These are phyloP conservation scores for Xestia rhomboidea DNA, from an alignment of 2,888 invertebrate genomes.

Conservation along the genomic window DNA sequence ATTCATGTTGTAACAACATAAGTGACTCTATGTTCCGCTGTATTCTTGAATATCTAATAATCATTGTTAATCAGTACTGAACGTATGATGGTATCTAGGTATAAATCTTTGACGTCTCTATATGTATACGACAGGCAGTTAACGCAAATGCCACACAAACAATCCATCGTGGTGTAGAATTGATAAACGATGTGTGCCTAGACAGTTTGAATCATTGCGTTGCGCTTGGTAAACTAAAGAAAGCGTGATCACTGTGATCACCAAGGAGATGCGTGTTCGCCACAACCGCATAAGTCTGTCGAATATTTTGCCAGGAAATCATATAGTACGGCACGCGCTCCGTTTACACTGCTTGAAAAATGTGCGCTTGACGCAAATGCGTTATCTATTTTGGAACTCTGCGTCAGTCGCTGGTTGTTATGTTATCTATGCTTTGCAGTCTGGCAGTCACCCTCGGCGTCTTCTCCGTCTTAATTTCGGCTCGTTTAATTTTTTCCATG, in stretches of 20 bases:
- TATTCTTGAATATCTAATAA: conserved; percentile 31
- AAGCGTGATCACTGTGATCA: conserved; percentile 79
- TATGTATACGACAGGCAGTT: conserved; percentile 44
- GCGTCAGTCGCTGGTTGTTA: conserved; percentile 87
- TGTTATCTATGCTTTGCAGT: conserved; percentile 87
- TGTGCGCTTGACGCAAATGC: conserved; percentile 90
- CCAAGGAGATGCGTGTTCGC: conserved; percentile 78
- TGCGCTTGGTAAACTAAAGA: conserved; percentile 78
- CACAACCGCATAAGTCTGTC: conserved; percentile 72
- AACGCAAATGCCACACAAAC: conserved; percentile 53
- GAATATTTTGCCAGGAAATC: conserved; percentile 88
- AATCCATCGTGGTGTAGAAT: conserved; percentile 55
- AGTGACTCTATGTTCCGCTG: conserved; percentile 35
- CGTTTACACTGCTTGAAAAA: conserved; percentile 88
- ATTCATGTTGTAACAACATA: conserved; percentile 41
- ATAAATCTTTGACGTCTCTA: conserved; percentile 53
- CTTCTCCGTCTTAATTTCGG: conserved; percentile 70
- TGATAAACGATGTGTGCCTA: conserved; percentile 57
- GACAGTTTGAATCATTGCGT: conserved; percentile 71
- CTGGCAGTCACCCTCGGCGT: conserved; percentile 83
- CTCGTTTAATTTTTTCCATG: conserved; percentile 43
- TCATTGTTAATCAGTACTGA: conserved; percentile 23
- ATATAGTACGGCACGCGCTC: conserved; percentile 83
- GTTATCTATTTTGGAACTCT: conserved; percentile 90
- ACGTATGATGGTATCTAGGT: conserved; percentile 8